Evolutionary conservation across 92 coral and sea anemone genomes (phyloP).

Genomic region (Parazoanthus atlanticus): DNA sequence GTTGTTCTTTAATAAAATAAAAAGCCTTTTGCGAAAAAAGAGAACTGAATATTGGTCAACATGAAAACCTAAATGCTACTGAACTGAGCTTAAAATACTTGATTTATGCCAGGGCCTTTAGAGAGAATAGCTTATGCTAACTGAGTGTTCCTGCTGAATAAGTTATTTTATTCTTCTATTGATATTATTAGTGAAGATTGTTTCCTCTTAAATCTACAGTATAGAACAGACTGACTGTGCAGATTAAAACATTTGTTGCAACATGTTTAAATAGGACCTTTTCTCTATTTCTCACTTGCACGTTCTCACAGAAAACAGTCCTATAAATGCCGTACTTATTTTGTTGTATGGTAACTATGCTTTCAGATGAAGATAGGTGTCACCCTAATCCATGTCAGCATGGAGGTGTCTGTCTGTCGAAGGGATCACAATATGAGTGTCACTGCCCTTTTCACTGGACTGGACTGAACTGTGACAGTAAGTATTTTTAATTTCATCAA

Average conservation of each 20-base stretch:
- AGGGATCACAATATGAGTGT: constrained; percentile 75
- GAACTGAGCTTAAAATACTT: too few species aligned
- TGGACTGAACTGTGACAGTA: constrained; percentile 91
- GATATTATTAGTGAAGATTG: too few species aligned
- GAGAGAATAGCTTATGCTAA: too few species aligned
- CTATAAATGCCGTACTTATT: background rate
- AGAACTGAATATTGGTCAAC: background rate
- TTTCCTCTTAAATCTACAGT: too few species aligned
- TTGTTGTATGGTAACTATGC: background rate
- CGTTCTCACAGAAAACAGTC: background rate
- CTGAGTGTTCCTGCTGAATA: too few species aligned
- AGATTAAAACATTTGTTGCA: too few species aligned
- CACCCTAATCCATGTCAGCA: constrained; percentile 93
- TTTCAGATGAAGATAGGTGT: constrained; percentile 85
- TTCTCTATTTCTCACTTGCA: background rate
- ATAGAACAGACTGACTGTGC: too few species aligned
- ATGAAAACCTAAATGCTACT: too few species aligned
- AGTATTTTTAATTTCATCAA: constrained; percentile 18
- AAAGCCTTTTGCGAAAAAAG: too few species aligned
- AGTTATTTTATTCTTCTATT: too few species aligned
- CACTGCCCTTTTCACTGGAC: constrained; percentile 91
- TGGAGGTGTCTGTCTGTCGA: constrained; percentile 87
- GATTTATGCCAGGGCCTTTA: too few species aligned
- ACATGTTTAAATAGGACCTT: too few species aligned
- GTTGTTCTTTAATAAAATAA: background rate